Base-by-base conservation (phyloP, 2,888 invertebrate species). In the Catotricha subobsoleta region DNA sequence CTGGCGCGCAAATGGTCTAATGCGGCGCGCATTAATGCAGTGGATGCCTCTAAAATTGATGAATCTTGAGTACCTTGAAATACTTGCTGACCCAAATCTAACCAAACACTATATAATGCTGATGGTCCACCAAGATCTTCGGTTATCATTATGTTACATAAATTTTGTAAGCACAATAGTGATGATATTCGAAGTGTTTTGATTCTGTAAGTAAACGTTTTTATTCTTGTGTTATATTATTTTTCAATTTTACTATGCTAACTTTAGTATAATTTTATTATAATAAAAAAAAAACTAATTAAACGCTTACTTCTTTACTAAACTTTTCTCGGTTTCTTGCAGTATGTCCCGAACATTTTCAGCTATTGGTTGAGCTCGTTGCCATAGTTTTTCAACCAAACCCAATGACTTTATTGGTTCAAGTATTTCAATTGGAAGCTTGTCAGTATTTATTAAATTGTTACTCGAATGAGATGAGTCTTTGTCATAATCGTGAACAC, bases 11-110 rank as follows among this genome's bases (percentile, higher is more conserved):
- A 66, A 60, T 74, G 75, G 51, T 77, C 74, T 31, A 80, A 59
- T 2, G 76, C 68, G n/a, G 80, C 76, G 48, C 81, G 68, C 76
- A 82, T 74, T 1, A 78, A 73, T 3, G 79, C 72, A 1, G 80
- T 79, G 2, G 75, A 70, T 1, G 81, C 76, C 54, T 81, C 82
- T 31, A 77, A 51, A 15, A 79, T 56, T 33, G 68, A 62, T 4
- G 60, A 47, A 9, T 41, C 40, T 2, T 10, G 16, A 16, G 57
- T 52, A 21, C 64, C 65, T 50, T 72, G 68, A 43, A 76, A 74
- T 2, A 74, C 70, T 43, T 75, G 57, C 50, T 72, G 71, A 1
- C 74, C 74, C 30, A 76, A 67, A 41, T 74, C 71, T 2, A 71
- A 63, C 79, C 80, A 80, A 38, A 79, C 67, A 51, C 67, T 69